Evolutionary conservation across 2,113 vertebrate species (phyloP).

Genomic region (Cebus imitator): DNA sequence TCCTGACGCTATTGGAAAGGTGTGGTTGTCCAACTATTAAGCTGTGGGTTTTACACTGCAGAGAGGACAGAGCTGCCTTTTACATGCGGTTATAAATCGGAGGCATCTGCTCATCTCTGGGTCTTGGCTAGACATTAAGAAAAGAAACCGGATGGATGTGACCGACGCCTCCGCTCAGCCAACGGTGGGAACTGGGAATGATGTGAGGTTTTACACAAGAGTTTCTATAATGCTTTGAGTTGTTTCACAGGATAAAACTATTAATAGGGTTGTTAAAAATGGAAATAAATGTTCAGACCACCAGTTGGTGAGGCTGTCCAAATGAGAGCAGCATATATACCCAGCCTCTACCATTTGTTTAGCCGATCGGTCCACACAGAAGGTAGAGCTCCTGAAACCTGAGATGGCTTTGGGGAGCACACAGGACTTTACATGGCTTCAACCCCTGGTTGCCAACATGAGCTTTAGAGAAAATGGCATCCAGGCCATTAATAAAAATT

Average conservation of each 20-base stretch:
- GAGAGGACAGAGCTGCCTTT: conserved; percentile 58
- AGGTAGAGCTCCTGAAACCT: not conserved
- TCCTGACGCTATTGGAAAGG: not conserved
- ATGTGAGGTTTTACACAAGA: conserved; percentile 42
- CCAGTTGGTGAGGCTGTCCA: conserved; percentile 45
- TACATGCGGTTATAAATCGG: conserved; percentile 61
- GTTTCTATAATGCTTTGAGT: conserved; percentile 61
- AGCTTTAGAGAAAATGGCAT: not conserved
- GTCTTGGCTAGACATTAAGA: not conserved
- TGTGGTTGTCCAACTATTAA: conserved; percentile 27
- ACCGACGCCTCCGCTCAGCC: not conserved
- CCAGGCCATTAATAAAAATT: not conserved
- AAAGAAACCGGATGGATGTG: conserved; percentile 38
- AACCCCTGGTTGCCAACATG: not conserved
- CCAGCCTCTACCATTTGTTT: not conserved
- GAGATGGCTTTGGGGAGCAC: not conserved
- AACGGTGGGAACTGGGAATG: conserved; percentile 51
- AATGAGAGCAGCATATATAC: conserved; percentile 54
- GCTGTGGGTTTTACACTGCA: conserved; percentile 54
- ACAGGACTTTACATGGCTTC: not conserved
- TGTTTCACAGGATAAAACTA: conserved; percentile 67
- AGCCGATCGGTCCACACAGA: not conserved
- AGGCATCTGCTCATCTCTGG: conserved; percentile 48
- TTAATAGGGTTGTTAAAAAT: conserved; percentile 75
- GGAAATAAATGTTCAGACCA: conserved; percentile 68